Base-by-base conservation (phyloP, 2,113 vertebrate genomes). In the Amphiprion percula region DNA sequence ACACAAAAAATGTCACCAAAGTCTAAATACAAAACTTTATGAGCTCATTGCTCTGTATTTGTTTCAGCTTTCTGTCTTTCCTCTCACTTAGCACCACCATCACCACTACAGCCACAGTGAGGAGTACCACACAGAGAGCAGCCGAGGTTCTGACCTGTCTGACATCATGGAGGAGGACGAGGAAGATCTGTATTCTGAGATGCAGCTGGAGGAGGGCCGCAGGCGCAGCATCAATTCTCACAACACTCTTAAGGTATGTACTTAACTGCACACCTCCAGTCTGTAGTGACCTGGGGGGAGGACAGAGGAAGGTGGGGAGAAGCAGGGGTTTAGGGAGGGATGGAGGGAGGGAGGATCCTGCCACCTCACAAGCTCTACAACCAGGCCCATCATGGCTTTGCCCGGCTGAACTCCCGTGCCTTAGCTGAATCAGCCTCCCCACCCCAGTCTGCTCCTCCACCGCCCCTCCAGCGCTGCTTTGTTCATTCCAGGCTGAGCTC, bases 91-190 rank as follows among this genome's bases (percentile, higher is more conserved):
- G 96, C 94, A 95, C 8, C 96, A 95, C 62, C 89, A 97, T 93
- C 94, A 95, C 15, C 96, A 95, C 82, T 98, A 96, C 85, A 95
- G 96, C 91, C 97, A 96, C 16, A 96, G 95, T 10, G 98, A 99
- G 1, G 98, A 97, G 68, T 98, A 99, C 87, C 96, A 97, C 54
- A 98, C 97, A 0, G 98, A 99, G 93, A 99, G 98, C 93, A 99
- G 98, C 91, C 95, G 98, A 1, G 97, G 98, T 0, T 99, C 98
- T 0, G 98, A 99, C 91, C 91, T 99, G 61, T 99, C 98, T 0
- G 98, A 99, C 93, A 99, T 99, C 64, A 95, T 99, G 96, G 98
- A 99, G 90, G 98, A 99, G 85, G 98, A 99, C 0, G 98, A 99
- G 94, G 98, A 99, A 64, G 98, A 99, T 69, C 95, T 99, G 0